phyloP scores from a whole-genome alignment of 2,797 vertebrate species.

The Gambusia yucatana region DNA sequence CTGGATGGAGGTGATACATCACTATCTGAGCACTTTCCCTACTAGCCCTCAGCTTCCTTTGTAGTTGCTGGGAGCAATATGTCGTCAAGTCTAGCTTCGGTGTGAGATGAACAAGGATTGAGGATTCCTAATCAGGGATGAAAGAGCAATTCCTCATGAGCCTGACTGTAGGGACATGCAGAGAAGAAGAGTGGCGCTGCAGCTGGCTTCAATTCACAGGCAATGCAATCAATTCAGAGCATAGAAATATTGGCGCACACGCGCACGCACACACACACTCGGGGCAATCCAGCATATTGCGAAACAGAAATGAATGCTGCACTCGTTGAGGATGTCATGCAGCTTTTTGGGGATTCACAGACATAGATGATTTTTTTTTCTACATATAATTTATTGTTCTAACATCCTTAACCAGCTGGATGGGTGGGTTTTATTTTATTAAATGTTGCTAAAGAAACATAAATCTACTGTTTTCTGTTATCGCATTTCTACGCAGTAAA shows the following conservation, averaged over 20 bases:
- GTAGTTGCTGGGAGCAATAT: constrained; percentile 62
- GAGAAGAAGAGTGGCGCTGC: constrained; percentile 15
- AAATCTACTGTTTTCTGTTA: background rate
- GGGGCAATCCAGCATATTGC: constrained; percentile 21
- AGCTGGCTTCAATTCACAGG: constrained; percentile 58
- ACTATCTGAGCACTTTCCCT: constrained; percentile 22
- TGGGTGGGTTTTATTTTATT: background rate
- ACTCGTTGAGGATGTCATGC: background rate
- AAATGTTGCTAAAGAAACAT: constrained; percentile 5
- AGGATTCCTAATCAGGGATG: constrained; percentile 57
- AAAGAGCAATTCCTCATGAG: constrained; percentile 21
- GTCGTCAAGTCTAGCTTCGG: constrained; percentile 58
- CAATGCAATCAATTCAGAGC: constrained; percentile 47
- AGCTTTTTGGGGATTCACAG: background rate
- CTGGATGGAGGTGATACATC: constrained; percentile 69
- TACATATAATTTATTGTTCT: constrained; percentile 14
- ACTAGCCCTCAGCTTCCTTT: constrained; percentile 47
- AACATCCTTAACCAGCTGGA: constrained; percentile 32
- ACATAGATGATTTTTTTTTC: constrained; percentile 7
- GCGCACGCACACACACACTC: constrained; percentile 21
- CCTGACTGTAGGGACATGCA: constrained; percentile 47
- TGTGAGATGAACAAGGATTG: constrained; percentile 42
- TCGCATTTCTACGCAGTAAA: background rate
- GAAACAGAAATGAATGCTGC: constrained; percentile 6
- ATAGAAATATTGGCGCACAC: constrained; percentile 51